A percentile compares a stretch with the other conserved stretches of the same genome.
Evolutionary conservation across 2,113 vertebrate species (phyloP).

Genomic region (Riparia riparia): DNA sequence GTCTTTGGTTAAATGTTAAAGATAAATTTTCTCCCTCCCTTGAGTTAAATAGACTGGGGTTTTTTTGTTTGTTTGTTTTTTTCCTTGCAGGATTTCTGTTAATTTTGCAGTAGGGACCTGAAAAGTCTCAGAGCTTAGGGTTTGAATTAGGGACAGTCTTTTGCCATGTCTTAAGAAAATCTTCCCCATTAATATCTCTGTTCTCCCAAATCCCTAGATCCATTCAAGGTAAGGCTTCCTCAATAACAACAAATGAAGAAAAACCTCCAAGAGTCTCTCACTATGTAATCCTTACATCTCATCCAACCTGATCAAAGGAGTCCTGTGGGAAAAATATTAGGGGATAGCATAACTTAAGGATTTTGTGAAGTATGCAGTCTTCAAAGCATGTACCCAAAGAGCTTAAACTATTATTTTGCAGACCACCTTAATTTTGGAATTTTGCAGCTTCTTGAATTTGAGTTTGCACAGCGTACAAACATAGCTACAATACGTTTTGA

Average conservation of each 20-base stretch:
- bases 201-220: constrained; percentile 4
- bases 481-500: background rate
- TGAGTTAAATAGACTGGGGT: background rate
- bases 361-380: background rate
- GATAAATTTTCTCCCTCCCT: background rate
- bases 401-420: background rate
- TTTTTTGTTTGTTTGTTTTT: background rate
- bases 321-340: background rate
- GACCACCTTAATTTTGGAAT: background rate
- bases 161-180: background rate
- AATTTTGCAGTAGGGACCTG: background rate
- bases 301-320: background rate
- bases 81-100: background rate
- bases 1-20: background rate
- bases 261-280: background rate
- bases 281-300: background rate
- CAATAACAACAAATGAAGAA: background rate
- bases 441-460: background rate
- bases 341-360: background rate
- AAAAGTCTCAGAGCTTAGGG: background rate
- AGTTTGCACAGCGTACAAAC: background rate
- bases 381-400: background rate
- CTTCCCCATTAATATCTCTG: background rate
- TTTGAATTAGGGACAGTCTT: background rate
- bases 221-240: background rate